Percentiles rank a stretch among this genome's conserved stretches.
Evolutionary conservation across 2,888 invertebrate species (phyloP).

Genomic region (Pecten maximus): DNA sequence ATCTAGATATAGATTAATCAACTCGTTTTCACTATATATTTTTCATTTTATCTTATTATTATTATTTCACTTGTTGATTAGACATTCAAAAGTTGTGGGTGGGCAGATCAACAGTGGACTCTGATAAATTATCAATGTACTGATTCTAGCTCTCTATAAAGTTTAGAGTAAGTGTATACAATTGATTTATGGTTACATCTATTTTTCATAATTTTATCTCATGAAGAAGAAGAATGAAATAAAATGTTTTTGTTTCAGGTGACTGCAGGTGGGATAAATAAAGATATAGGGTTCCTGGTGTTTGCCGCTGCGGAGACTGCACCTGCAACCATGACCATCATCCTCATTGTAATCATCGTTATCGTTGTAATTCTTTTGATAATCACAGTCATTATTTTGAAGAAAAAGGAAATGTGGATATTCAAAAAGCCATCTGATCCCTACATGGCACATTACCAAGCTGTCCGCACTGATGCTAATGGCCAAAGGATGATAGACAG

Average conservation of each 20-base stretch:
- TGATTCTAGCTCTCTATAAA: too few relatives aligned
- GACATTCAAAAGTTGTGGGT: too few relatives aligned
- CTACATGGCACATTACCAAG: constrained; percentile 8
- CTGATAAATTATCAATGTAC: too few relatives aligned
- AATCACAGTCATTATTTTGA: constrained; percentile 68
- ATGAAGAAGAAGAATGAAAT: not conserved
- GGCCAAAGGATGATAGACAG: constrained; percentile 51
- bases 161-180: too few relatives aligned
- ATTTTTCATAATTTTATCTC: too few relatives aligned
- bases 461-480: constrained; percentile 40
- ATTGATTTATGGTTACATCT: too few relatives aligned
- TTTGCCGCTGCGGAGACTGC: not conserved
- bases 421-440: constrained; percentile 50
- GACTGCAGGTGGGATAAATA: not conserved
- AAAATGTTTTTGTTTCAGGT: not conserved
- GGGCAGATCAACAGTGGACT: too few relatives aligned
- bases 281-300: not conserved
- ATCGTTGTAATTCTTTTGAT: constrained; percentile 61
- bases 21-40: too few relatives aligned
- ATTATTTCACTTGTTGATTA: too few relatives aligned
- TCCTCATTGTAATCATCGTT: constrained; percentile 65
- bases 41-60: too few relatives aligned
- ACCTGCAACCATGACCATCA: constrained; percentile 54
- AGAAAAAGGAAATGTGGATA: constrained; percentile 64
- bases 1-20: too few relatives aligned